phyloP scores from a whole-genome alignment of 2,888 invertebrate species.

The Trissolcus brochymenae region DNA sequence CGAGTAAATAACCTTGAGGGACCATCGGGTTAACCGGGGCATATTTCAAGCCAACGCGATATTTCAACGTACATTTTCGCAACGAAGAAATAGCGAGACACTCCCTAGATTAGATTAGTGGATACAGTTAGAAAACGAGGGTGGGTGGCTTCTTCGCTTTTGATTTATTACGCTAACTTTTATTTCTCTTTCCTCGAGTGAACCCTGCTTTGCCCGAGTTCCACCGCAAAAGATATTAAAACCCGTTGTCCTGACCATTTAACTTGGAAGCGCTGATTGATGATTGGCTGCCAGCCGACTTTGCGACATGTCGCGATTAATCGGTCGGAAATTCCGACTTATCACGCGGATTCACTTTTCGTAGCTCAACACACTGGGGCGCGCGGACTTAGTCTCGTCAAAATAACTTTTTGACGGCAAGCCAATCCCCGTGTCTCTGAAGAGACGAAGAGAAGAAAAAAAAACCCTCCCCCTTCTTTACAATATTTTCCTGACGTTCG shows the following conservation, averaged over 20 bases:
- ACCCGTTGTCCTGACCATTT: constrained; percentile 75
- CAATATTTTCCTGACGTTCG: not conserved
- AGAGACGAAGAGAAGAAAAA: constrained; percentile 20
- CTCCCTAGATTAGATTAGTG: constrained; percentile 54
- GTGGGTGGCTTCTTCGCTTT: constrained; percentile 75
- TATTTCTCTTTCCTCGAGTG: constrained; percentile 66
- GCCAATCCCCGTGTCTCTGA: constrained; percentile 41
- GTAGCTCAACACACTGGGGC: constrained; percentile 32
- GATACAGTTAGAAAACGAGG: constrained; percentile 42
- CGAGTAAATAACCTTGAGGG: constrained; percentile 40
- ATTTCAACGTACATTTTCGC: constrained; percentile 61
- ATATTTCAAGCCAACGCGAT: constrained; percentile 47
- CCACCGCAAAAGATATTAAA: constrained; percentile 72
- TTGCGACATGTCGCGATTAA: constrained; percentile 54
- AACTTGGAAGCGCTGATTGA: constrained; percentile 74
- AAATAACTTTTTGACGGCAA: constrained; percentile 46
- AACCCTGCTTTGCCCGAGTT: too few species aligned
- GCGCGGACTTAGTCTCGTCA: constrained; percentile 41
- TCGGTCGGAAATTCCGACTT: constrained; percentile 50
- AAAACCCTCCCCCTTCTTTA: constrained; percentile 13
- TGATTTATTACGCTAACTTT: constrained; percentile 76
- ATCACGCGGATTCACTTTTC: constrained; percentile 48
- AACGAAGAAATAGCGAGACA: constrained; percentile 59
- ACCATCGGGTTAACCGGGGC: constrained; percentile 45
- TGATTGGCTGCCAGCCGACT: constrained; percentile 68